These are phyloP conservation scores for Campoletis sonorensis DNA, from an alignment of 1,140 invertebrate genomes.

Conservation along the genomic window DNA sequence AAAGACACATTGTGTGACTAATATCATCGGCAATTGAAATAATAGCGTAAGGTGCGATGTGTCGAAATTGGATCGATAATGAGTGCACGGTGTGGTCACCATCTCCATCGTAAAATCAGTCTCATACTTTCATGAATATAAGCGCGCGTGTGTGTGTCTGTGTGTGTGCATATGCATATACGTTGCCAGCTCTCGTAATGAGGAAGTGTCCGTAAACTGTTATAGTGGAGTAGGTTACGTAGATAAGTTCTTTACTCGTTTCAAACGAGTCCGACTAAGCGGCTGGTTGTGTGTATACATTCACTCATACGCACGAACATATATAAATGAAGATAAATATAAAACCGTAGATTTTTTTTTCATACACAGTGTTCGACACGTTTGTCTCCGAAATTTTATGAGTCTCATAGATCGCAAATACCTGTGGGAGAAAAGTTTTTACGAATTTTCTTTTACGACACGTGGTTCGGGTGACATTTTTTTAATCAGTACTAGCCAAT, in stretches of 20 bases:
- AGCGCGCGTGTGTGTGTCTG: background rate
- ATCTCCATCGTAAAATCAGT: slow-evolving; percentile 25
- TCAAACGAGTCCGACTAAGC: slow-evolving; percentile 52
- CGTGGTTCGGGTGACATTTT: too few relatives aligned
- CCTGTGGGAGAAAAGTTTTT: too few relatives aligned
- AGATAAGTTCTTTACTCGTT: slow-evolving; percentile 66
- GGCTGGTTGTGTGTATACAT: slow-evolving; percentile 41
- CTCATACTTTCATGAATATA: slow-evolving; percentile 26
- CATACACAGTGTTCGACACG: too few relatives aligned
- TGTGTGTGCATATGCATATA: too few relatives aligned
- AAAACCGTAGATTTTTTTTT: too few relatives aligned
- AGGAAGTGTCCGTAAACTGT: slow-evolving; percentile 70
- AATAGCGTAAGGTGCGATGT: background rate
- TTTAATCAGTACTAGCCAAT: too few relatives aligned
- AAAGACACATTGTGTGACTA: background rate
- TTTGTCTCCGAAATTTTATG: too few relatives aligned
- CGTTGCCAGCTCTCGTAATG: slow-evolving; percentile 61
- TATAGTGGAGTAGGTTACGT: slow-evolving; percentile 72
- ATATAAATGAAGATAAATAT: background rate
- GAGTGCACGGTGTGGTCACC: slow-evolving; percentile 9
- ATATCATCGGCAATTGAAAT: background rate
- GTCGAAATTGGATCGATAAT: slow-evolving; percentile 28
- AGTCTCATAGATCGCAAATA: background rate
- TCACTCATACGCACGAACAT: background rate
- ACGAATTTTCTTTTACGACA: too few relatives aligned